Base-by-base conservation (phyloP, 2,113 vertebrate species). In the Pomatorhinus ruficollis region DNA sequence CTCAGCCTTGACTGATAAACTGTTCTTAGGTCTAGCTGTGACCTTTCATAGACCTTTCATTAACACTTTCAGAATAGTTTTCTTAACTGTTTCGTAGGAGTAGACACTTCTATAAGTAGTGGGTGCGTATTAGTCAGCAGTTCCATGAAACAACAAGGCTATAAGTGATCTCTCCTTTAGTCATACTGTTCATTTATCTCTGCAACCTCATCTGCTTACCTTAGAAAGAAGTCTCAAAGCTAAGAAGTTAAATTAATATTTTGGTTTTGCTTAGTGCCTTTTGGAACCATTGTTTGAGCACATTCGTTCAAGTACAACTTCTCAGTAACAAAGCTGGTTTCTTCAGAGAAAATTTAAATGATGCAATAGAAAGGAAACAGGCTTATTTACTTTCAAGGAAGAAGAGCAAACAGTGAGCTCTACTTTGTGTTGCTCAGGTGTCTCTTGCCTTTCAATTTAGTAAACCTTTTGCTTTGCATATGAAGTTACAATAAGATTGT, bases 361-460 rank as follows among this genome's bases (percentile, higher is more conserved):
- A 98, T 98, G 97, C 97, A 98, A 97, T 80, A 88, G 85, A 70
- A 74, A 59, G 88, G 94, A 97, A 98, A 97, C 60, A 72, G 75
- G 18, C 61, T 95, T 86, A 57, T 91, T 96, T 81, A 31, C 64
- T 84, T 87, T 39, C 15, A 79, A 28, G 42, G 50, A 86, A 50
- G 28, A 91, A 50, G 60, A 66, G 8, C 44, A 68, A 85, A 81
- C 25, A 74, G 15, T 79, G 59, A 87, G 44, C 35, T 85, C n/a
- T 82, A 0, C 20, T 7, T 83, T 71, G 6, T 13, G 7, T 83
- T 91, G 25, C 59, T 94, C 14, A 27, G 18, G 49, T 68, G 20
- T 59, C 24, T 85, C 52, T 92, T 57, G n/a, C n/a, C 35, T 81
- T 83, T 85, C 35, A 40, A 0, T 66, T 81, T 53, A 9, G 22